Evolutionary conservation across 2,113 vertebrate species (phyloP), one percentile per base, ranked within the genome.

Genomic region (Pelodiscus sinensis): DNA sequence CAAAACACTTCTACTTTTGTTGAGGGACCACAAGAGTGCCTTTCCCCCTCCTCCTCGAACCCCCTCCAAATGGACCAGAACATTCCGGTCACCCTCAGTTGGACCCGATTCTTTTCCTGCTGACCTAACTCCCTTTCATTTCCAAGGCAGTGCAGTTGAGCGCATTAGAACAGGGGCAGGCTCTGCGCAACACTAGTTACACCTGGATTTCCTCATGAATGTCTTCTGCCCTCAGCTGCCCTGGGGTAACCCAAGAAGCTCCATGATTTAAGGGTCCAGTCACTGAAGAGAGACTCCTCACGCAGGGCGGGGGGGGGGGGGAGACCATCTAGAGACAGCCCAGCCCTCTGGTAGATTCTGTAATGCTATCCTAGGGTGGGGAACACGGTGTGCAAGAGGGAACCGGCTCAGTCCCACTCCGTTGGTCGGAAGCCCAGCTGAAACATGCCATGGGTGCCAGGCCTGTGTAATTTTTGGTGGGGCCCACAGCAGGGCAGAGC

Each of bases 301-400:
- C 14, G 8, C 31, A 14, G 29, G 15, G 7, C 3, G 25, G 24
- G 1, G 24, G 44, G 44, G 44, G 7, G 57, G 25, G 24, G 22
- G 5, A 65, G 31, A 85, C 22, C 62, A 54, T 29, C 19, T 2
- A 21, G 87, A 79, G 44, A 57, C 73, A 35, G 9, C 27, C 29
- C 16, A n/a, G 18, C 25, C 62, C 55, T 27, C 14, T 24, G 22
- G 14, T 79, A 51, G 22, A 58, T 81, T 79, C 56, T 13, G 8
- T 24, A 81, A 44, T 0, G 0, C 35, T 54, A 11, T 62, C 54
- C 25, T 56, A 51, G 52, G 24, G 15, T 73, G 60, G 4, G 65
- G n/a, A 84, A 56, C 24, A 56, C 71, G n/a, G 19, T 2, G 51
- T 65, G 29, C 62, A 15, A 29, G 29, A 31, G 29, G 14, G 62